Percentiles rank a stretch among this genome's conserved stretches.
Evolutionary conservation across 2,888 invertebrate species (phyloP).

Genomic region (Sphecodes monilicornis): DNA sequence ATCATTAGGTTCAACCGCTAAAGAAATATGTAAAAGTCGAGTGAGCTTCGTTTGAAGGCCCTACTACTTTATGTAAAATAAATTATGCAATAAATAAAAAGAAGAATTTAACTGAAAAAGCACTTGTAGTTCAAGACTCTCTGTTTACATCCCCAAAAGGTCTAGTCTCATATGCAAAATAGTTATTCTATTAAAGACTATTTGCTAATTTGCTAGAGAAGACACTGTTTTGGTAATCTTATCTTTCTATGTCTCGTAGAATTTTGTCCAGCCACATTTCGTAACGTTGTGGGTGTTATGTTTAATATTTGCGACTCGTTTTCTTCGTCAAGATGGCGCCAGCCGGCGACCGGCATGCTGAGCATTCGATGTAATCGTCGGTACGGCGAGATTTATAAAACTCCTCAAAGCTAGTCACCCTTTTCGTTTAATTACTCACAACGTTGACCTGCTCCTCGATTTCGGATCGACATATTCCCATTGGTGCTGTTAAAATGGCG

Average conservation of each 20-base stretch:
- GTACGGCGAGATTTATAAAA: slow-evolving; percentile 61
- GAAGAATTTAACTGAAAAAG: no score
- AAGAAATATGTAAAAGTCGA: no score
- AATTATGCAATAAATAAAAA: no score
- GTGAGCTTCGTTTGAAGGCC: no score
- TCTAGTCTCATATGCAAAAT: no score
- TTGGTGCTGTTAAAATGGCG: neutral
- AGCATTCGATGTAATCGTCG: slow-evolving; percentile 64
- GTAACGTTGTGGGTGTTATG: neutral
- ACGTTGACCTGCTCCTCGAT: slow-evolving; percentile 19
- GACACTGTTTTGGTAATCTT: no score
- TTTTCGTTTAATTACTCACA: slow-evolving; percentile 63
- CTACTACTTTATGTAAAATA: no score
- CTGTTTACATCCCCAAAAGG: no score
- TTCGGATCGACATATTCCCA: neutral
- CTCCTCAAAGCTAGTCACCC: slow-evolving; percentile 61
- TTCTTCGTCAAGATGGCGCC: slow-evolving; percentile 63
- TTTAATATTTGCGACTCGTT: slow-evolving; percentile 68
- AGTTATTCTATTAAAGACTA: no score
- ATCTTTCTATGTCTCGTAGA: neutral
- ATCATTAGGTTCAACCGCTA: no score
- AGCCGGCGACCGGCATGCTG: slow-evolving; percentile 2
- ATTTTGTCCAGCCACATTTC: neutral
- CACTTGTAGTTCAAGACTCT: no score
- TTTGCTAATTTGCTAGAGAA: no score